Evolutionary conservation across 2,113 vertebrate genomes (phyloP), one percentile per base, ranked within the genome.

Genomic region (Probosciger aterrimus): DNA sequence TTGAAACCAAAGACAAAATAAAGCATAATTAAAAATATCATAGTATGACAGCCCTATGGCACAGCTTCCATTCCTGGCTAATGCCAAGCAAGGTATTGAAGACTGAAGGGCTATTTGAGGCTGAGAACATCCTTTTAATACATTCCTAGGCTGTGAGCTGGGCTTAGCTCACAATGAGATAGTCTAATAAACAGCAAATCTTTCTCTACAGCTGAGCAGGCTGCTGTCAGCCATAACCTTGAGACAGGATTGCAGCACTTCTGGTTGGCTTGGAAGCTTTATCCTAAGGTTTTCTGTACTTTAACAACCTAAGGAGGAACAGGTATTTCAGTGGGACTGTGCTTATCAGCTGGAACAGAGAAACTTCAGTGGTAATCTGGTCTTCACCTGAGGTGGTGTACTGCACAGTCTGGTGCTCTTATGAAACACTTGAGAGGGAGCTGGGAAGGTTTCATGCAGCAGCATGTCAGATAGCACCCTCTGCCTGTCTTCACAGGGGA

Each of bases 1-100:
- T 96, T 96, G 96, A 94, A 87, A 75, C 23, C 69, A 84, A 93
- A 94, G 68, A 44, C 35, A 87, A 86, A 86, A 69, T 39, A 81
- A 95, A 86, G 30, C 50, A 13, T 85, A 84, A 93, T 85, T 93
- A 92, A 96, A 94, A 67, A 15, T 41, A 27, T 73, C 24, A 8
- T 2, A 37, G 62, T 23, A 55, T 67, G 53, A 55, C 25, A 37
- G 10, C 22, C 18, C 39, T 49, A 5, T 77, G 50, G 33, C 76
- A 80, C 31, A 71, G 50, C 52, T 52, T 27, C 47, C 19, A 5
- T 35, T 60, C 11, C 35, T 55, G 28, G 30, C 59, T 59, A 35
- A 5, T 37, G 41, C 25, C 63, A 53, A 62, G 76, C 55, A 60
- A 80, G 57, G 39, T 62, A 9, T n/a, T 76, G 89, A 69, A 76